Percentiles rank a stretch among this genome's conserved stretches.
phyloP scores from a whole-genome alignment of 2,113 vertebrate species.

The Charadrius vociferus region DNA sequence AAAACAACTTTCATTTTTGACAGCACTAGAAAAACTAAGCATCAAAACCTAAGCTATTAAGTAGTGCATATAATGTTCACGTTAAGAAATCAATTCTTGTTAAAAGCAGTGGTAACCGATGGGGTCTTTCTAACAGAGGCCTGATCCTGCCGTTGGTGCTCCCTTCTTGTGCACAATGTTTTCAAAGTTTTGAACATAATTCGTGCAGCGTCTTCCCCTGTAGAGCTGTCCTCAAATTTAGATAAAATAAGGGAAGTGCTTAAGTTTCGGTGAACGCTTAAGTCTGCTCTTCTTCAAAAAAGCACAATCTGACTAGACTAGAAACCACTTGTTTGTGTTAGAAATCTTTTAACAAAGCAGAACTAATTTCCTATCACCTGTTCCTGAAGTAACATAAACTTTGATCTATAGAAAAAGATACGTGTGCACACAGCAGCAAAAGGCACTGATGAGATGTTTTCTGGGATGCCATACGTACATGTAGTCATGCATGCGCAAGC shows the following conservation, averaged over 20 bases:
- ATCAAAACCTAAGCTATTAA: not conserved
- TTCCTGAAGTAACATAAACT: not conserved
- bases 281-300: not conserved
- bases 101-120: not conserved
- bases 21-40: not conserved
- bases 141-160: not conserved
- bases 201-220: not conserved
- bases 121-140: not conserved
- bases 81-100: not conserved
- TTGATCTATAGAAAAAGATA: not conserved
- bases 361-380: not conserved
- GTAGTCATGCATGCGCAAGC: rapidly evolving
- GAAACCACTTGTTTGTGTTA: not conserved
- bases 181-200: not conserved
- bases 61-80: not conserved
- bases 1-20: slow-evolving; percentile 3
- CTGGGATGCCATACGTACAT: not conserved
- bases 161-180: not conserved
- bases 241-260: not conserved
- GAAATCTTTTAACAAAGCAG: not conserved
- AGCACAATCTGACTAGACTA: not conserved
- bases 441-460: not conserved
- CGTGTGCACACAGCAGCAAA: rapidly evolving
- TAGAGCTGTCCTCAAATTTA: not conserved
- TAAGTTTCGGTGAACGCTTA: not conserved